Conservation (phyloP, 2,113 vertebrate genomes). For the Tauraco erythrolophus region DNA sequence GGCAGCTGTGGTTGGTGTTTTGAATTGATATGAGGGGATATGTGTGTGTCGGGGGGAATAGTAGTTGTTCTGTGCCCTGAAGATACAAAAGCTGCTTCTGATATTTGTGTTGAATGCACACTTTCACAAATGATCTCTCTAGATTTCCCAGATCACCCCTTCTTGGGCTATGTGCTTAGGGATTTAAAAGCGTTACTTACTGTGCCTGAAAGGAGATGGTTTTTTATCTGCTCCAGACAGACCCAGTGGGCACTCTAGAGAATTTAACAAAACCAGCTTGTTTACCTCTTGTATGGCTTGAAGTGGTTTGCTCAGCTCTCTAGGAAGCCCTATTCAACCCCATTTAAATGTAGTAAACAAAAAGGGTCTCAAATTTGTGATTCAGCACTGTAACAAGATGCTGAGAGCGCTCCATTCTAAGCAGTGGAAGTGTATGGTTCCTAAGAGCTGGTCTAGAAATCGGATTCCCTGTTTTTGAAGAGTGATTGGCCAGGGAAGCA, state of each 20-base stretch:
- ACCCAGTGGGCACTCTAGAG: conserved; percentile 26
- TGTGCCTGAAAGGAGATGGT: conserved; percentile 29
- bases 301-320: conserved; percentile 57
- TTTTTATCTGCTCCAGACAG: conserved; percentile 39
- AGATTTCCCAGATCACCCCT: conserved; percentile 18
- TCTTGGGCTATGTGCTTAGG: conserved; percentile 24
- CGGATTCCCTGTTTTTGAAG: conserved; percentile 37
- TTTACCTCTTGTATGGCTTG: conserved; percentile 38
- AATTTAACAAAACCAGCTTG: conserved; percentile 64
- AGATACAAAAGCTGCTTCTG: conserved; percentile 45
- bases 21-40: conserved; percentile 16
- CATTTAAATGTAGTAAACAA: conserved; percentile 67
- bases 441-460: conserved; percentile 53
- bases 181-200: conserved; percentile 42
- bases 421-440: conserved; percentile 16
- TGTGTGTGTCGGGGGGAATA: conserved; percentile 19
- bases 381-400: conserved; percentile 53
- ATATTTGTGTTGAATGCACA: conserved; percentile 43
- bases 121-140: conserved; percentile 35
- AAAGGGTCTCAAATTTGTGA: conserved; percentile 59
- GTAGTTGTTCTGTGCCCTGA: conserved; percentile 47
- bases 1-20: neutral
- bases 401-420: conserved; percentile 48
- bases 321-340: conserved; percentile 62
- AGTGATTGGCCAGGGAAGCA: conserved; percentile 33